phyloP scores from a whole-genome alignment of 2,797 vertebrate species.

The Sylvia borin region DNA sequence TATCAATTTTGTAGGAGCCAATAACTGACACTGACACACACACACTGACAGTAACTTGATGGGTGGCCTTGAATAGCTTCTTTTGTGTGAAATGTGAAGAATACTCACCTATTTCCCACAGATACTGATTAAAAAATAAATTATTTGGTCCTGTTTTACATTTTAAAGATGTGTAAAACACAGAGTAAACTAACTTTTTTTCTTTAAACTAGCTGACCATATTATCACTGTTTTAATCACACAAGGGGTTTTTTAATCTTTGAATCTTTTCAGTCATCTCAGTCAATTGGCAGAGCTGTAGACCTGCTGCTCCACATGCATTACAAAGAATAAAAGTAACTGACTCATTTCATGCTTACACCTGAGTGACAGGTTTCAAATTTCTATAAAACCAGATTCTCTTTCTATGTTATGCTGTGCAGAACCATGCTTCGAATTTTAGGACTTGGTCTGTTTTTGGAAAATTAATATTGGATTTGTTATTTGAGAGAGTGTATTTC shows the following conservation, averaged over 20 bases:
- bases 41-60: neutral
- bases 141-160: neutral
- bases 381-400: neutral
- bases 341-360: neutral
- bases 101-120: slow-evolving; percentile 47
- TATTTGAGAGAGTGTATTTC: neutral
- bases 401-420: neutral
- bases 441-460: neutral
- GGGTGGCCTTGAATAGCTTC: neutral
- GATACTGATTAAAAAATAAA: neutral
- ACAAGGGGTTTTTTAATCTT: neutral
- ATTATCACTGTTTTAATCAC: neutral
- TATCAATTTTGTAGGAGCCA: neutral
- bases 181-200: neutral
- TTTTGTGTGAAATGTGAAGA: neutral
- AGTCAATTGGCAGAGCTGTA: neutral
- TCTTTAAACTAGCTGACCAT: neutral
- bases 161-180: neutral
- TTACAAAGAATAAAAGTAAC: neutral
- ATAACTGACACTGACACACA: neutral
- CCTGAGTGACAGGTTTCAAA: neutral
- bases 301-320: neutral
- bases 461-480: neutral
- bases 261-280: neutral
- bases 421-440: neutral